Evolutionary conservation across 2,888 invertebrate species (phyloP), one percentile per base, ranked within the genome.

Genomic region (Dorcus hopei): DNA sequence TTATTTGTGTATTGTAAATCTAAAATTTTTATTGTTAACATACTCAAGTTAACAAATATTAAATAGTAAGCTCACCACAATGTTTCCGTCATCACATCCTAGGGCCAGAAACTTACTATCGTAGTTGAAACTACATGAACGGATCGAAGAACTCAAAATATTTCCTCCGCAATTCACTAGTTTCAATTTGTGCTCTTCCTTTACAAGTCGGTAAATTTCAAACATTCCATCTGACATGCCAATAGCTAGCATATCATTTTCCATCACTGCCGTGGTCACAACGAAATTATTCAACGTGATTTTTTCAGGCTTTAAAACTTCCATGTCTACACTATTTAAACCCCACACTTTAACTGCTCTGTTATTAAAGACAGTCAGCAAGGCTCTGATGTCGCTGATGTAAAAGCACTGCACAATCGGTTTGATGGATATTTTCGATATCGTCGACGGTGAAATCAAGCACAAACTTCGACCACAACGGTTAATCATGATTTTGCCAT

Each of bases 71-170:
- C 80, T 82, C 77, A 89, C 88, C 74, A 81, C 79, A 68, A 89
- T 83, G 59, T 82, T 77, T 0, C 89, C 89, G 19, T 80, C 81
- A 49, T 83, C 82, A 16, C 85, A 80, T 1, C 89, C 89, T 67
- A 87, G 70, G 0, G 88, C 88, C 9, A 89, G 76, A 58, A 86
- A 80, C 52, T 80, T 77, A 4, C 83, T 84, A 67, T 87, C 83
- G 0, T 79, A 71, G 0, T 86, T 84, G 63, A 74, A 74, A 41
- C 69, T 65, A 47, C 71, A 70, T 41, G 67, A 70, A 9, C 57
- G 68, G 50, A 71, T 61, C 39, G 66, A 64, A 9, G 50, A 59
- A 14, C 64, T 56, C 16, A 70, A 58, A 41, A 52, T 41, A 9
- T 38, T 33, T 7, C 59, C 59, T 8, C 59, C 55, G 11, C 52